A percentile compares a stretch with the other conserved stretches of the same genome.
Evolutionary conservation across 2,797 vertebrate genomes (phyloP).

Genomic region (Ammospiza maritima): DNA sequence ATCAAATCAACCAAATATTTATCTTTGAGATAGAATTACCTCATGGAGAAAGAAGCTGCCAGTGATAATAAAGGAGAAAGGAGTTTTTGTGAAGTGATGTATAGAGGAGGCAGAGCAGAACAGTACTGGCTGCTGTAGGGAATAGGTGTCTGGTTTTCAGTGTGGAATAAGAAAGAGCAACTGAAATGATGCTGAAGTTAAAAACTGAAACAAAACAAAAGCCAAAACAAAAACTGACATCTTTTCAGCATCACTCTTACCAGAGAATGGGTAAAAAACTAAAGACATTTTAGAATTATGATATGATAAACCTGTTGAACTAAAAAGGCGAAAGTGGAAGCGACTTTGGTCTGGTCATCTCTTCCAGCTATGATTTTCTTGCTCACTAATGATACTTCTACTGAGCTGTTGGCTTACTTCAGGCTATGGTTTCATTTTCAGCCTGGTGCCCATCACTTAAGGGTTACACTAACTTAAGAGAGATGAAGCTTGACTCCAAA

Average conservation of each 20-base stretch:
- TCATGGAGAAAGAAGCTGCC: conserved; percentile 22
- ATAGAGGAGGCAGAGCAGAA: neutral
- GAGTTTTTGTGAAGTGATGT: neutral
- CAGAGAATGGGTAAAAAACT: neutral
- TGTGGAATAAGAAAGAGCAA: neutral
- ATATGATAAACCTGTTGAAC: neutral
- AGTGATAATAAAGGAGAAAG: neutral
- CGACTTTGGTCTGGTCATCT: neutral
- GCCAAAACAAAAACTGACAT: neutral
- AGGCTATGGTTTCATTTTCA: neutral
- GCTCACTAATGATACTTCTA: neutral
- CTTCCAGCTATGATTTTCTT: neutral
- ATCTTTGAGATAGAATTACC: conserved; percentile 30
- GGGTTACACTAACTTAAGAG: neutral
- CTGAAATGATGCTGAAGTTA: neutral
- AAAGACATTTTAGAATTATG: neutral
- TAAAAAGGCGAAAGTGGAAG: neutral
- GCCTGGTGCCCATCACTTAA: neutral
- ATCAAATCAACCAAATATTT: neutral
- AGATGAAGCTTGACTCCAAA: neutral
- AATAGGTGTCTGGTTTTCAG: conserved; percentile 16
- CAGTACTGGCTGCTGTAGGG: neutral
- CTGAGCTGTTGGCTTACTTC: neutral
- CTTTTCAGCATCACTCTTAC: neutral
- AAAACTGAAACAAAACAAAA: neutral